Percentiles rank a stretch among this genome's conserved stretches.
Conservation (phyloP, 2,113 vertebrate species). For the Carassius auratus region DNA sequence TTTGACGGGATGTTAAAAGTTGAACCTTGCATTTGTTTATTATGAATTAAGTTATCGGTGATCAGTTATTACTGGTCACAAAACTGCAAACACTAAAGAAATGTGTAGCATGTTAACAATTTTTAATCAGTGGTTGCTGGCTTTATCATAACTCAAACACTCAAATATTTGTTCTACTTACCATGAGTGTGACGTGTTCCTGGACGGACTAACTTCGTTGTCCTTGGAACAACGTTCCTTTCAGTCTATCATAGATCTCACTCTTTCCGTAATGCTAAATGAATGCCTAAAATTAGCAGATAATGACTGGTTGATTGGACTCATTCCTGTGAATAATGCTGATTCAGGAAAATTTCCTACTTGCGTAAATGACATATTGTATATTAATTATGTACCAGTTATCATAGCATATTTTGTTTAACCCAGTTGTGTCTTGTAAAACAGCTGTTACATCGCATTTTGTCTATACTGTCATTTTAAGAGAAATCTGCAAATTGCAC, state of each 20-base stretch:
- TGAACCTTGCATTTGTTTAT: neutral
- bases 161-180: neutral
- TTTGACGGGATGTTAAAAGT: neutral
- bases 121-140: neutral
- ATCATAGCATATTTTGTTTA: neutral
- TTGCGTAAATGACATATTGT: neutral
- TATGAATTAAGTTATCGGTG: neutral
- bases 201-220: neutral
- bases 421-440: neutral
- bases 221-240: neutral
- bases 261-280: neutral
- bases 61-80: neutral
- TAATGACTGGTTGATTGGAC: neutral
- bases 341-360: neutral
- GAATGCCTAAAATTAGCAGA: neutral
- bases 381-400: neutral
- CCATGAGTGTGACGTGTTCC: too few relatives aligned
- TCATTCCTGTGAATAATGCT: neutral
- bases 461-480: neutral
- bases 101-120: neutral
- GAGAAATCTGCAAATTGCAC: neutral
- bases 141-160: neutral
- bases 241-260: neutral
- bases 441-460: neutral
- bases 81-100: neutral